Evolutionary conservation across 2,113 vertebrate genomes (phyloP).

Genomic region (Loxodonta africana): DNA sequence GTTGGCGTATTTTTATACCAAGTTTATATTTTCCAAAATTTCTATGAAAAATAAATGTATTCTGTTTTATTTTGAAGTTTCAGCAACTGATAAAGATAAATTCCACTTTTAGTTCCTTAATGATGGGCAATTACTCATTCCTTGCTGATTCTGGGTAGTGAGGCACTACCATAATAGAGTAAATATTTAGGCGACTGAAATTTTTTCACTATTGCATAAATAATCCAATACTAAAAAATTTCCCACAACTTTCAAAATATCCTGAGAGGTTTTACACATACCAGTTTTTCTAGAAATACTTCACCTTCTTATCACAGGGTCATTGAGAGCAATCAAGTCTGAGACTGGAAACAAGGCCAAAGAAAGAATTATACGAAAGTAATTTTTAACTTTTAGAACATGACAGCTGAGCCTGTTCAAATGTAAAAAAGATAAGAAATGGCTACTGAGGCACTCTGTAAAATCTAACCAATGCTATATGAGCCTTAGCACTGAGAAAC

Average conservation of each 20-base stretch:
- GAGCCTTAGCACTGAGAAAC: background rate
- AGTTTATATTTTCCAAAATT: background rate
- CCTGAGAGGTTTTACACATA: background rate
- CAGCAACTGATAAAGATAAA: background rate
- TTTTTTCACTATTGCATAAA: background rate
- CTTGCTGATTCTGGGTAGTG: background rate
- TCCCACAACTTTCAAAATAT: background rate
- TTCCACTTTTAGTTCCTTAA: background rate
- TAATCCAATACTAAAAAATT: constrained; percentile 3
- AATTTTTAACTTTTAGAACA: background rate
- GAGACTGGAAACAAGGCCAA: background rate
- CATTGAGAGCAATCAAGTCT: background rate
- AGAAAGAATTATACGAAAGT: background rate
- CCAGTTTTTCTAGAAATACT: background rate
- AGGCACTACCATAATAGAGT: background rate
- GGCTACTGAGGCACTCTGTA: background rate
- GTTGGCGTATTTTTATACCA: background rate
- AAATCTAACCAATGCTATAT: background rate
- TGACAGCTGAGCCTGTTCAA: background rate
- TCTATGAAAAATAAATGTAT: background rate
- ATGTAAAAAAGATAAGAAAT: background rate
- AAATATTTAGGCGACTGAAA: background rate
- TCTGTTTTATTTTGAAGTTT: constrained; percentile 33
- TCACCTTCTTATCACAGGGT: background rate
- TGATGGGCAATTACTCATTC: constrained; percentile 4